phyloP scores from a whole-genome alignment of 2,797 vertebrate species.

The Chiloscyllium punctatum region DNA sequence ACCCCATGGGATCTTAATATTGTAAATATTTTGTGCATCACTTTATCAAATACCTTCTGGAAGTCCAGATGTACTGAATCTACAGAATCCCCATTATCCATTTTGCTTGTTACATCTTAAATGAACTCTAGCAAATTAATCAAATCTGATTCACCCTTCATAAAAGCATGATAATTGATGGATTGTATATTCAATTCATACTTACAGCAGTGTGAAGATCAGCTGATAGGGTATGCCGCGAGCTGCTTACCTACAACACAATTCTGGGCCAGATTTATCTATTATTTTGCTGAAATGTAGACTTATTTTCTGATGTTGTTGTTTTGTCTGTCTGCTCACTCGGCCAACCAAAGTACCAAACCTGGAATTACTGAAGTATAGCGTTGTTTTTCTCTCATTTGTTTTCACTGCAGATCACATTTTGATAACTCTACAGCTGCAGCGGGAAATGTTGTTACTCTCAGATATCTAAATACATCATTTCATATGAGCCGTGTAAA shows the following conservation, averaged over 20 bases:
- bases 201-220: background rate
- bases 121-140: too few species aligned
- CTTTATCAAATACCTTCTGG: too few species aligned
- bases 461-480: background rate
- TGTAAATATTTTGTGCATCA: too few species aligned
- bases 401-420: slow-evolving; percentile 14
- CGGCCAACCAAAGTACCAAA: background rate
- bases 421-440: background rate
- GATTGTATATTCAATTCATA: too few species aligned
- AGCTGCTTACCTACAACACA: background rate
- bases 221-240: background rate
- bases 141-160: too few species aligned
- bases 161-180: too few species aligned
- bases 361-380: background rate
- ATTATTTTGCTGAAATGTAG: background rate
- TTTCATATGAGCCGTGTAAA: background rate
- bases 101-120: too few species aligned
- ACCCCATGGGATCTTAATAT: too few species aligned
- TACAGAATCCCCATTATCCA: background rate
- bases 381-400: background rate
- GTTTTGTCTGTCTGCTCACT: background rate
- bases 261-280: background rate
- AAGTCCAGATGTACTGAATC: background rate
- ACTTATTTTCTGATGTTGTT: background rate
- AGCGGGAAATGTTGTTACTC: background rate